Conservation (phyloP, 2,113 vertebrate genomes). For the Heptranchias perlo region DNA sequence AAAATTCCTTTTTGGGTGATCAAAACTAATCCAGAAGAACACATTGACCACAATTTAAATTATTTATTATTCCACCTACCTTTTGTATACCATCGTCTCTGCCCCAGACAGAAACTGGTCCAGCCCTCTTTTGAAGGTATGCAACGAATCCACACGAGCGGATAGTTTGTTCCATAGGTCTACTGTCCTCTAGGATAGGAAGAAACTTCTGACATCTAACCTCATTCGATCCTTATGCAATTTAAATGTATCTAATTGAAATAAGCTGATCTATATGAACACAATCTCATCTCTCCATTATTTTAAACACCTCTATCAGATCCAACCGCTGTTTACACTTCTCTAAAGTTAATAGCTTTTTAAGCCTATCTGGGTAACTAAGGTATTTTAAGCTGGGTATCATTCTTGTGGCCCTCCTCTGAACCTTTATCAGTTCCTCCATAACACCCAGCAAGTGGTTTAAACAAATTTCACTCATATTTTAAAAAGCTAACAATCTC, state of each 20-base stretch:
- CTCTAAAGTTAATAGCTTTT: not conserved
- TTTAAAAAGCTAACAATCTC: too few relatives aligned
- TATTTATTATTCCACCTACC: not conserved
- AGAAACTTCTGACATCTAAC: not conserved
- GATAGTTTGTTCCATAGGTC: not conserved
- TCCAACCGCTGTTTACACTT: not conserved
- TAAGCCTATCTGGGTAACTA: not conserved
- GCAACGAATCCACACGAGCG: not conserved
- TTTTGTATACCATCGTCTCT: not conserved
- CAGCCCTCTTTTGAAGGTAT: not conserved
- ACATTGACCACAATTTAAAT: too few relatives aligned
- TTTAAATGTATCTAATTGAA: not conserved
- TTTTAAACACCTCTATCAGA: not conserved
- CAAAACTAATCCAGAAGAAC: not conserved
- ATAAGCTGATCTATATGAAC: not conserved
- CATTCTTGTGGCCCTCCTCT: too few relatives aligned
- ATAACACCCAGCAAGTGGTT: not conserved
- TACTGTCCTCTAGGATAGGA: not conserved
- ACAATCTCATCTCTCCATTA: not conserved
- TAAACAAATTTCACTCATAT: not conserved
- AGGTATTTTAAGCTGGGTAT: too few relatives aligned
- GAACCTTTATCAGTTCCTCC: too few relatives aligned
- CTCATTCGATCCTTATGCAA: not conserved
- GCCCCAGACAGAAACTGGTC: not conserved
- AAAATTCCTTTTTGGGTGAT: not conserved